Evolutionary conservation across 2,888 invertebrate species (phyloP).

Genomic region (Meghimatium bilineatum): DNA sequence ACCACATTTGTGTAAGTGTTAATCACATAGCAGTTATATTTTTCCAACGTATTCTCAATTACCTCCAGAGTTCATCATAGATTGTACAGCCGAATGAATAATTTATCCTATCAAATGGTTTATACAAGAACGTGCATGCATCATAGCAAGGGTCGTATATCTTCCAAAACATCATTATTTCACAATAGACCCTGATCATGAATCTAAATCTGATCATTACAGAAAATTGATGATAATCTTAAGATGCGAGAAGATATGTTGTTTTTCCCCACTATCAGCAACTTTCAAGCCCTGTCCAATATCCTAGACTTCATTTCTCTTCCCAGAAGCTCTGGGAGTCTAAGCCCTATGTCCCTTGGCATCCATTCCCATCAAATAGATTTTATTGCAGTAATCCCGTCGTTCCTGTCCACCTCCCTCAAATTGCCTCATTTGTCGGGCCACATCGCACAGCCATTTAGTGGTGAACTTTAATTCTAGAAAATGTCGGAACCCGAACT

Average conservation of each 20-base stretch:
- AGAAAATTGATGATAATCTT: constrained; percentile 25
- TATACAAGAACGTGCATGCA: neutral
- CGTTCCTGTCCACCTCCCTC: constrained; percentile 42
- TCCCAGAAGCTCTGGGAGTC: constrained; percentile 24
- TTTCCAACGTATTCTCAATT: too few relatives aligned
- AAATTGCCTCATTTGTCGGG: constrained; percentile 49
- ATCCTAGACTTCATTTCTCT: constrained; percentile 38
- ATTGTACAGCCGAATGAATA: neutral
- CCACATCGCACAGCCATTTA: constrained; percentile 43
- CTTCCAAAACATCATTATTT: neutral
- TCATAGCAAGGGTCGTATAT: constrained; percentile 3
- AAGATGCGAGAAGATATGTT: constrained; percentile 17
- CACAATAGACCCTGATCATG: neutral
- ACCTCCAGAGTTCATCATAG: too few relatives aligned
- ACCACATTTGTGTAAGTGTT: too few relatives aligned
- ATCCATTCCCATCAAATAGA: constrained; percentile 44
- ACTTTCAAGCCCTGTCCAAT: constrained; percentile 26
- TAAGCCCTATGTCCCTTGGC: constrained; percentile 32
- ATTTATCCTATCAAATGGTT: neutral
- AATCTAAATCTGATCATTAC: constrained; percentile 14
- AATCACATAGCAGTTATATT: too few relatives aligned
- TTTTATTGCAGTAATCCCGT: constrained; percentile 45
- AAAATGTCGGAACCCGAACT: constrained; percentile 23
- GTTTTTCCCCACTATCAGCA: constrained; percentile 4
- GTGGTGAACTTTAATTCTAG: constrained; percentile 41